A percentile compares a stretch with the other conserved stretches of the same genome.
Conservation (phyloP, 2,888 invertebrate species). For the Orchesella flavescens region DNA sequence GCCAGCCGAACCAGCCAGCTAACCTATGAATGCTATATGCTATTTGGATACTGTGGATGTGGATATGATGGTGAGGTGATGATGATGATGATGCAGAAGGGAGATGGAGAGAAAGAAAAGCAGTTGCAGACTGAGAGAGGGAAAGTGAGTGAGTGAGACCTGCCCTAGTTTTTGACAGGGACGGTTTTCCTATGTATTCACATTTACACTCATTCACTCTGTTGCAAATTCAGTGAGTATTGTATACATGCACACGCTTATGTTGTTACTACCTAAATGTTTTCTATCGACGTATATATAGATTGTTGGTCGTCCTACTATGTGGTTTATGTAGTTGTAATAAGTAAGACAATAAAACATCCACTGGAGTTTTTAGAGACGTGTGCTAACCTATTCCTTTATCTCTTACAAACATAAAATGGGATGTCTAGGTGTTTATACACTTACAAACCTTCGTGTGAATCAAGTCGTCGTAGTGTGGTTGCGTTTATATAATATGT, state of each 20-base stretch:
- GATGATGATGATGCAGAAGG: neutral
- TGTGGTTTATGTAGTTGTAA: slow-evolving; percentile 15
- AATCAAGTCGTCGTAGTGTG: neutral
- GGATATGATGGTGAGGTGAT: no score
- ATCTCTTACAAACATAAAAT: slow-evolving; percentile 36
- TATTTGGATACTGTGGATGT: no score
- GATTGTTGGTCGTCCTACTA: no score
- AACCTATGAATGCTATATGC: no score
- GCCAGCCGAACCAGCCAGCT: neutral
- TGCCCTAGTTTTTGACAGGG: slow-evolving; percentile 62
- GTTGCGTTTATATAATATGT: neutral
- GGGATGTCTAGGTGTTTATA: slow-evolving; percentile 37
- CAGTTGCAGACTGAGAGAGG: neutral
- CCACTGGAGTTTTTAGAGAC: slow-evolving; percentile 15
- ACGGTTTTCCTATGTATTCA: slow-evolving; percentile 42
- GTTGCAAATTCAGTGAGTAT: neutral
- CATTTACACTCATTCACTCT: neutral
- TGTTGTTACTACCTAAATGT: neutral
- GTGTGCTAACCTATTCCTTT: slow-evolving; percentile 51
- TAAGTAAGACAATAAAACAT: slow-evolving; percentile 56
- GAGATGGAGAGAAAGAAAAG: slow-evolving; percentile 6
- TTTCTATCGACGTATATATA: neutral
- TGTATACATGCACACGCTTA: no score
- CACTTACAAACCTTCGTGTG: neutral
- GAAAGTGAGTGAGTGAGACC: slow-evolving; percentile 7